Conservation (phyloP, 2,797 vertebrate genomes). For the Pantherophis alleghaniensis region DNA sequence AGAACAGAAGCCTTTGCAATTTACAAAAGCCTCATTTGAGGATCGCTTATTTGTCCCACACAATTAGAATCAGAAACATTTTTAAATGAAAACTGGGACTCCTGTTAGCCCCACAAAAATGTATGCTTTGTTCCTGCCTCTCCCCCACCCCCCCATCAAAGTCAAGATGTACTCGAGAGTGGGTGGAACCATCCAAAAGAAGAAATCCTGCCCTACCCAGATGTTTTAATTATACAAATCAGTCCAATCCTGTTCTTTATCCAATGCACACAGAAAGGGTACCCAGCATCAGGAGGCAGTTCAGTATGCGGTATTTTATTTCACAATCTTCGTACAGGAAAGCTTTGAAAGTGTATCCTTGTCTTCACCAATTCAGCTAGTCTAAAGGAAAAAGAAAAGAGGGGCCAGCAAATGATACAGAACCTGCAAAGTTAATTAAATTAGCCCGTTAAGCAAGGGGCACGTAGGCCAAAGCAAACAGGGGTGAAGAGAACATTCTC, state of each 20-base stretch:
- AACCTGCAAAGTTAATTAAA: conserved; percentile 62
- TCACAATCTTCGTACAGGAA: conserved; percentile 54
- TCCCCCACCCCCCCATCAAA: background rate
- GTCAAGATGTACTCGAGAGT: conserved; percentile 1
- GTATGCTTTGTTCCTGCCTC: background rate
- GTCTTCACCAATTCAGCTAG: conserved; percentile 37
- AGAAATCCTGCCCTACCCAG: background rate
- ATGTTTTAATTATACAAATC: conserved; percentile 56
- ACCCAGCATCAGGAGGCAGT: conserved; percentile 43
- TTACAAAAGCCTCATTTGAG: background rate
- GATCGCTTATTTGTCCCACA: background rate
- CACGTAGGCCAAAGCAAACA: conserved; percentile 62
- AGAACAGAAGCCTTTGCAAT: background rate
- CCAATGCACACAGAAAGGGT: conserved; percentile 46
- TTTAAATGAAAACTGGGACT: background rate
- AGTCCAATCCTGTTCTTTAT: conserved; percentile 26
- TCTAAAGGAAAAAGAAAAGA: conserved; percentile 18
- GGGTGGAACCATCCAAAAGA: background rate
- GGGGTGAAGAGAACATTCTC: conserved; percentile 48
- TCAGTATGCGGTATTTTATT: conserved; percentile 39
- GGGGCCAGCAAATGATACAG: conserved; percentile 59
- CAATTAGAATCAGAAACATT: background rate
- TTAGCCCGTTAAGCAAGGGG: conserved; percentile 58
- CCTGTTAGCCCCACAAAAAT: background rate
- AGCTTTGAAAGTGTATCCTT: conserved; percentile 62